Evolutionary conservation across 1,140 invertebrate species (phyloP).

Genomic region (Coptotermes formosanus): DNA sequence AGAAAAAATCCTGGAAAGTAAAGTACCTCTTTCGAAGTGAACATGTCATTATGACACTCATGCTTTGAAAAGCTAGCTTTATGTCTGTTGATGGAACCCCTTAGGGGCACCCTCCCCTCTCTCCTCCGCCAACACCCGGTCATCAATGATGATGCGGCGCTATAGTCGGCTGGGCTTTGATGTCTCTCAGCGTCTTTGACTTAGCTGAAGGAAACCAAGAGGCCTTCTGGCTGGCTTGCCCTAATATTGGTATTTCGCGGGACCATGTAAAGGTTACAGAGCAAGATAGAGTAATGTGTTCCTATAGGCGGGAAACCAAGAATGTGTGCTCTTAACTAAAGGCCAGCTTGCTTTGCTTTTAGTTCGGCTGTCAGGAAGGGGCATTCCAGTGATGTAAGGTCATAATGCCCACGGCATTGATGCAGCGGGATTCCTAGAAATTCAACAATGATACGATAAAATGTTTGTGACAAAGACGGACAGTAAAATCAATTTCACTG

Average conservation of each 20-base stretch:
- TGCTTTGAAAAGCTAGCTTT: background rate
- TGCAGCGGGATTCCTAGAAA: background rate
- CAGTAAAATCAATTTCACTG: no score
- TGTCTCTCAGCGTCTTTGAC: conserved; percentile 12
- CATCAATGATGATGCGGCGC: conserved; percentile 10
- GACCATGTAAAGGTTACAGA: background rate
- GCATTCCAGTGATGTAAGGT: background rate
- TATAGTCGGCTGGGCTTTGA: background rate
- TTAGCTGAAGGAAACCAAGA: background rate
- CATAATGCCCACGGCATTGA: background rate
- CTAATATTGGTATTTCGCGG: conserved; percentile 12
- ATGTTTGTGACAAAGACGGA: no score
- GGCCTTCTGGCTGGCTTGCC: background rate
- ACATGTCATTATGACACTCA: conserved; percentile 4
- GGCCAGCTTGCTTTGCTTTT: conserved; percentile 2
- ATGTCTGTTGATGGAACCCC: background rate
- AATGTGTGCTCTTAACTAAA: background rate
- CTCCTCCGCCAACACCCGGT: background rate
- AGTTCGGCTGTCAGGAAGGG: background rate
- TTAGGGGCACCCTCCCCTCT: background rate
- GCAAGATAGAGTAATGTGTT: background rate
- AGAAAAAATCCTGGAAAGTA: background rate
- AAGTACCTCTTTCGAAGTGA: background rate
- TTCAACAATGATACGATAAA: background rate
- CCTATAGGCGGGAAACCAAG: conserved; percentile 1